Percentiles rank a stretch among this genome's conserved stretches.
phyloP scores from a whole-genome alignment of 2,113 vertebrate species.

The Oryctolagus cuniculus region mOryCun1.1 NC_091435.1:131202001-131202500 shows the following conservation, averaged over 20 bases:
- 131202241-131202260: background rate
- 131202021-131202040: background rate
- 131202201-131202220: background rate
- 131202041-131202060: rapidly evolving
- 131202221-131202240: background rate
- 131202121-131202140: background rate
- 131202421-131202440: background rate
- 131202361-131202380: background rate
- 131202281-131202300: background rate
- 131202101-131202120: background rate
- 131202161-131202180: background rate
- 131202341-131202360: background rate
- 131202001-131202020: background rate
- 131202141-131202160: rapidly evolving
- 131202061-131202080: background rate
- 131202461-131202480: background rate
- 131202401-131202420: background rate
- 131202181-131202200: rapidly evolving
- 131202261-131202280: background rate
- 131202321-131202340: background rate
- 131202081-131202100: background rate
- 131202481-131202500: too few relatives aligned
- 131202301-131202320: background rate
- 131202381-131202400: background rate
- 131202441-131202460: background rate